These are phyloP conservation scores for Lethrus apterus DNA, from an alignment of 1,140 invertebrate species.

Conservation along the genomic window DNA sequence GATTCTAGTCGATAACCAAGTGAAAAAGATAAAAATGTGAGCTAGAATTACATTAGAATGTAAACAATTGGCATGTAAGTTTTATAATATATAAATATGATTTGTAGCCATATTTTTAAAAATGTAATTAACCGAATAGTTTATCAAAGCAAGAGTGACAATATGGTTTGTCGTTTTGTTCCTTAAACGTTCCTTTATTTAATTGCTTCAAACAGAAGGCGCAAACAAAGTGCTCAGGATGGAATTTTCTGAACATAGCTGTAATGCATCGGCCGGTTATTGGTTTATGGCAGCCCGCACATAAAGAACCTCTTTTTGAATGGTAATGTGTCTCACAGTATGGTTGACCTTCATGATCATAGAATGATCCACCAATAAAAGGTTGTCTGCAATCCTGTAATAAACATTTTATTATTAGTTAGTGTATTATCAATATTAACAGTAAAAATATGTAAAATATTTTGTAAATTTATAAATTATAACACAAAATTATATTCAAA, in stretches of 20 bases:
- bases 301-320: slow-evolving; percentile 90
- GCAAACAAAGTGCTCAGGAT: slow-evolving; percentile 98
- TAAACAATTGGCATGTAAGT: too few relatives aligned
- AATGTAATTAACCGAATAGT: slow-evolving; percentile 87
- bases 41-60: too few relatives aligned
- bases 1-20: too few relatives aligned
- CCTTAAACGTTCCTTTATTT: slow-evolving; percentile 97
- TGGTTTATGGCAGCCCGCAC: slow-evolving; percentile 95
- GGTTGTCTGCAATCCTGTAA: slow-evolving; percentile 85
- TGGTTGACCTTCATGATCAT: slow-evolving; percentile 91
- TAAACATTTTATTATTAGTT: too few relatives aligned
- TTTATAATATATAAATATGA: too few relatives aligned
- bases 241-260: slow-evolving; percentile 98
- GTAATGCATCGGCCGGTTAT: slow-evolving; percentile 97
- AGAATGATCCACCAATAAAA: slow-evolving; percentile 90
- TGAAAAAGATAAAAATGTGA: too few relatives aligned
- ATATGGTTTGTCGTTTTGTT: slow-evolving; percentile 96
- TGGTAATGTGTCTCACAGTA: slow-evolving; percentile 99
- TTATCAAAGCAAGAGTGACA: slow-evolving; percentile 97
- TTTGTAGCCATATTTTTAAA: slow-evolving; percentile 9
- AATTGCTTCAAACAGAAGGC: slow-evolving; percentile 96
- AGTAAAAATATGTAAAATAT: too few relatives aligned
- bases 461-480: too few relatives aligned
- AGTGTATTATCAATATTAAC: too few relatives aligned
- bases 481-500: too few relatives aligned